Conservation (phyloP, 2,888 invertebrate species). For the Lycophotia porphyrea region DNA sequence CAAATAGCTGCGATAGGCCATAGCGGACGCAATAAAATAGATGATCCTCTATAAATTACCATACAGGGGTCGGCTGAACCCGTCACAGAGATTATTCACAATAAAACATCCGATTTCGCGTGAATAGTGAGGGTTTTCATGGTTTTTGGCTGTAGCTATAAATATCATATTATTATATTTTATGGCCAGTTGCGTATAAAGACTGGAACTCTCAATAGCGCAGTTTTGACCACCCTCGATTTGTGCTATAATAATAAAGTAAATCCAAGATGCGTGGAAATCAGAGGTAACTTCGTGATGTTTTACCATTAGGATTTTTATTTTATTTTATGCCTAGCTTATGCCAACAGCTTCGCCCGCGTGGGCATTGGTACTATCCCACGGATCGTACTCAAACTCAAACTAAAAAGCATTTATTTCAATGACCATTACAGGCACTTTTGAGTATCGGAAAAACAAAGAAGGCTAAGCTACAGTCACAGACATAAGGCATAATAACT, state of each 20-base stretch:
- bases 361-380: too few relatives aligned
- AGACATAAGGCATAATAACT: too few relatives aligned
- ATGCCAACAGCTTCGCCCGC: too few relatives aligned
- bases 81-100: constrained; percentile 60
- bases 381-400: too few relatives aligned
- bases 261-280: not conserved
- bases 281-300: not conserved
- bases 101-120: constrained; percentile 55
- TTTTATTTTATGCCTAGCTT: too few relatives aligned
- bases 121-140: constrained; percentile 47
- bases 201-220: not conserved
- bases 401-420: too few relatives aligned
- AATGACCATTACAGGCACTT: too few relatives aligned
- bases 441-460: too few relatives aligned
- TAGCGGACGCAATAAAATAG: constrained; percentile 58
- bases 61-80: constrained; percentile 52
- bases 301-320: not conserved
- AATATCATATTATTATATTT: not conserved
- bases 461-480: too few relatives aligned
- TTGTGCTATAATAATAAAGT: not conserved
- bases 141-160: not conserved
- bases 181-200: not conserved
- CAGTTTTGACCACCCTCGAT: not conserved
- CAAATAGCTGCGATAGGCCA: constrained; percentile 38
- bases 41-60: constrained; percentile 58